Evolutionary conservation across 2,888 invertebrate genomes (phyloP), one percentile per base, ranked within the genome.

Genomic region (Entomobrya multifasciata): DNA sequence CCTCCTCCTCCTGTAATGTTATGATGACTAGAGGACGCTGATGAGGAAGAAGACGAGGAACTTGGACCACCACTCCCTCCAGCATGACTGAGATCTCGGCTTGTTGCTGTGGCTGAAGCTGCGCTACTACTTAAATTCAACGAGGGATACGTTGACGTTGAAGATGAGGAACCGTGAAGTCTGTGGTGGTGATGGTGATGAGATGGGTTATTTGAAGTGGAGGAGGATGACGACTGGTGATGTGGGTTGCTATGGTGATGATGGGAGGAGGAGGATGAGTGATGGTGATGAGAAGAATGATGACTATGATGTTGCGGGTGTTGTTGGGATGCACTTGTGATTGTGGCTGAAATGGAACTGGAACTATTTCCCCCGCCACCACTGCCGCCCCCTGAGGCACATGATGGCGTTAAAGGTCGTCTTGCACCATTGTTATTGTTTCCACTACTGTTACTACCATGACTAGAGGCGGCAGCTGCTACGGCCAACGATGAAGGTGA

Each of bases 71-170:
- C 62, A 2, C 36, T 36, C 36, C 55, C 55, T 4, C 55, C 20
- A 6, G 25, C 52, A 55, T 87, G 80, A 77, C 77, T 85, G 87
- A 87, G 88, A 74, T 86, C 84, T 62, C 87, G 84, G 62, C 87
- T 74, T n/a, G 88, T 55, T n/a, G 87, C 74, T 20, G 84, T 25
- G 41, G 81, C 62, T 22, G 77, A 74, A 65, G 57, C 49, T 22
- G 47, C 47, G 44, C 57, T 60, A 55, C 55, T 80, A 41, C 78
- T 83, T 62, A 88, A 36, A 55, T 83, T 88, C 30, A 79, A 36
- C 22, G 79, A 70, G 27, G 78, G 77, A 47, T 65, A 72, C 47
- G 85, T 44, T 36, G 67, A 52, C 20, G 44, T 44, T 25, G 67
- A 36, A 8, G 36, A 49, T 3, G 86, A 57, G 0, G 80, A 80